Conservation (phyloP, 2,888 invertebrate genomes). For the Julus scanicus region DNA sequence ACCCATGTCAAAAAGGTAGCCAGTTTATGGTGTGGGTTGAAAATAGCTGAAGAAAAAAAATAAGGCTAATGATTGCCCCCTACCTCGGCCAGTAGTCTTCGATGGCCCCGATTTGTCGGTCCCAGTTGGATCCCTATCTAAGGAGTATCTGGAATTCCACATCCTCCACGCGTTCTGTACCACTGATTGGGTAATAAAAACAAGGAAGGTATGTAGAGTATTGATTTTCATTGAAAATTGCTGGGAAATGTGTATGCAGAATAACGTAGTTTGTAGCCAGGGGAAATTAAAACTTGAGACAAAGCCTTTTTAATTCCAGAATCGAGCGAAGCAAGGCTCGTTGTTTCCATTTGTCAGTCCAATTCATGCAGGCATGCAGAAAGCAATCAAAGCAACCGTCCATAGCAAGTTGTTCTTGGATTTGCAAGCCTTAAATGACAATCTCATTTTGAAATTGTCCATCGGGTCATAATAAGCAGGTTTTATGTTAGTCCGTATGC, state of each 20-base stretch:
- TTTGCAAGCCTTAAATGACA: no score
- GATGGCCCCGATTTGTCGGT: background rate
- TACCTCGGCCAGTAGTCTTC: slow-evolving; percentile 14
- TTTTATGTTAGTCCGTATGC: no score
- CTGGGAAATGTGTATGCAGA: background rate
- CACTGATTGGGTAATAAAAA: slow-evolving; percentile 26
- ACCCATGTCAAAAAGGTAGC: background rate
- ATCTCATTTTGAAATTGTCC: no score
- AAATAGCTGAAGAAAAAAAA: slow-evolving; percentile 25
- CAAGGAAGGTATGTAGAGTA: background rate
- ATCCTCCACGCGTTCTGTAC: slow-evolving; percentile 43
- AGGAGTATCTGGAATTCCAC: slow-evolving; percentile 41
- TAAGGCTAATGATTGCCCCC: slow-evolving; percentile 2
- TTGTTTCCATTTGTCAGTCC: no score
- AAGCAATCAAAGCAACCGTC: no score
- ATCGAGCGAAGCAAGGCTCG: no score
- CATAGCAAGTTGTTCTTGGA: no score
- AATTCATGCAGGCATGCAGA: no score
- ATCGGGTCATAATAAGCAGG: no score
- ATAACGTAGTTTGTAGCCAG: background rate
- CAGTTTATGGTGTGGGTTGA: background rate
- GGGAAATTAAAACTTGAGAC: no score
- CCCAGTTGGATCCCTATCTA: slow-evolving; percentile 31
- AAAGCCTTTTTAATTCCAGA: no score
- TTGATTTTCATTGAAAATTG: background rate